These are phyloP conservation scores for Priocnemis perturbator DNA, from an alignment of 2,888 invertebrate species.

Conservation along the genomic window DNA sequence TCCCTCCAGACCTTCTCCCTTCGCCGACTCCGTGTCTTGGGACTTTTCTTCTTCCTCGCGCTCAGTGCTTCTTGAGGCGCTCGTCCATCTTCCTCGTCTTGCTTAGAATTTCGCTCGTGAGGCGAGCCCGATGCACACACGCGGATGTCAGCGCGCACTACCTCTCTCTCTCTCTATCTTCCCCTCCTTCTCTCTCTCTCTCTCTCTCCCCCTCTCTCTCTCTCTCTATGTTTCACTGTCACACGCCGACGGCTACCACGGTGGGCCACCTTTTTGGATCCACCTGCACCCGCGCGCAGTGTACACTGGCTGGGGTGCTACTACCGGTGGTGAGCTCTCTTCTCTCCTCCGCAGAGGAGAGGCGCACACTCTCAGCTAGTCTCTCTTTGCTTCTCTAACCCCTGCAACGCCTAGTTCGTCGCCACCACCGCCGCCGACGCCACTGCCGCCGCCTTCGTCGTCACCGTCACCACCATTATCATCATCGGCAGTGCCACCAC, in stretches of 20 bases:
- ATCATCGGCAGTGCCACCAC: constrained; percentile 8
- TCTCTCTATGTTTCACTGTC: constrained; percentile 24
- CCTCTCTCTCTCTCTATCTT: neutral
- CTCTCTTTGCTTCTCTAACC: constrained; percentile 17
- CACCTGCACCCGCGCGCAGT: constrained; percentile 71
- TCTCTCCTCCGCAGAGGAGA: constrained; percentile 17
- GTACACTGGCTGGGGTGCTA: constrained; percentile 73
- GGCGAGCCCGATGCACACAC: neutral
- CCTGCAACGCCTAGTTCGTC: neutral
- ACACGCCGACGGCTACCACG: constrained; percentile 32
- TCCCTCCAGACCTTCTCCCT: constrained; percentile 19
- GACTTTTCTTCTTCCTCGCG: constrained; percentile 7
- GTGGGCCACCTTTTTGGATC: constrained; percentile 49
- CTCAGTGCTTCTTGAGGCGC: neutral
- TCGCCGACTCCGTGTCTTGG: constrained; percentile 18
- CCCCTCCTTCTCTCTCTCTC: constrained; percentile 25
- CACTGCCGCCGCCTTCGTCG: too few species aligned
- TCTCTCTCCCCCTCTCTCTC: constrained; percentile 14
- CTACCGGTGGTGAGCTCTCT: constrained; percentile 60
- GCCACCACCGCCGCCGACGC: constrained; percentile 19
- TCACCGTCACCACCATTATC: too few species aligned
- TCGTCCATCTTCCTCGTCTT: neutral
- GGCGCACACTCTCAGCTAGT: constrained; percentile 11
- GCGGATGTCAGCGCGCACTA: neutral
- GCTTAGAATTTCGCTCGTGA: neutral